Conservation (phyloP, 1,140 invertebrate species). For the Capitella teleta region DNA sequence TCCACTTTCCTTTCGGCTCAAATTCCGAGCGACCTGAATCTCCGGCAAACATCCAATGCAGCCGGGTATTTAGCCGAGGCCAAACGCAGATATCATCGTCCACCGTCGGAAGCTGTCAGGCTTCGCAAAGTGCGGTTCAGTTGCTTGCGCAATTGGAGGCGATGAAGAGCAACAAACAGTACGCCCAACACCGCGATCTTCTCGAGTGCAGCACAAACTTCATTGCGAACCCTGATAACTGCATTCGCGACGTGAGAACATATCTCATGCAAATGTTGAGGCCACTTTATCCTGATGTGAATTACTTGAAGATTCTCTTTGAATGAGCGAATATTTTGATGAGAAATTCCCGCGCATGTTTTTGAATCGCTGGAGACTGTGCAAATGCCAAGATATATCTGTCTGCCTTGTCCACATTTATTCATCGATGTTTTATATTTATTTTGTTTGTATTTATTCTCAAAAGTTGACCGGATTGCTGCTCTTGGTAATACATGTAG, state of each 20-base stretch:
- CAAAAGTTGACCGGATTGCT: no score
- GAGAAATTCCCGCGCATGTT: no score
- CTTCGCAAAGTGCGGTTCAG: slow-evolving; percentile 3
- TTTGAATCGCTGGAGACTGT: no score
- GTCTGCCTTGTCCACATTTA: no score
- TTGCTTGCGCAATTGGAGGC: slow-evolving; percentile 2
- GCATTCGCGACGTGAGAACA: background rate
- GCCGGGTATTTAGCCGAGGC: no score
- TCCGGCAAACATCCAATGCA: slow-evolving; percentile 2
- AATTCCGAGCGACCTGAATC: slow-evolving; percentile 1
- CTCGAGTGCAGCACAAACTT: background rate
- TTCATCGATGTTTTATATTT: no score
- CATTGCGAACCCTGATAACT: background rate
- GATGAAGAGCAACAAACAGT: slow-evolving; percentile 9
- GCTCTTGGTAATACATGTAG: no score
- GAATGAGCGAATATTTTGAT: no score
- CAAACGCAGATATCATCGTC: background rate
- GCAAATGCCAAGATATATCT: no score
- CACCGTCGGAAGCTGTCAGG: background rate
- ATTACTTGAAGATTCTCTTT: slow-evolving; percentile 8
- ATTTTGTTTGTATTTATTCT: no score
- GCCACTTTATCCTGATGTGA: slow-evolving; percentile 4
- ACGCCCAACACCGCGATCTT: slow-evolving; percentile 4
- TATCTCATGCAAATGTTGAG: slow-evolving; percentile 4
- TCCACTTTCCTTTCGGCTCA: slow-evolving; percentile 8